Base-by-base conservation (phyloP, 2,888 invertebrate genomes). In the Troides helena region DNA sequence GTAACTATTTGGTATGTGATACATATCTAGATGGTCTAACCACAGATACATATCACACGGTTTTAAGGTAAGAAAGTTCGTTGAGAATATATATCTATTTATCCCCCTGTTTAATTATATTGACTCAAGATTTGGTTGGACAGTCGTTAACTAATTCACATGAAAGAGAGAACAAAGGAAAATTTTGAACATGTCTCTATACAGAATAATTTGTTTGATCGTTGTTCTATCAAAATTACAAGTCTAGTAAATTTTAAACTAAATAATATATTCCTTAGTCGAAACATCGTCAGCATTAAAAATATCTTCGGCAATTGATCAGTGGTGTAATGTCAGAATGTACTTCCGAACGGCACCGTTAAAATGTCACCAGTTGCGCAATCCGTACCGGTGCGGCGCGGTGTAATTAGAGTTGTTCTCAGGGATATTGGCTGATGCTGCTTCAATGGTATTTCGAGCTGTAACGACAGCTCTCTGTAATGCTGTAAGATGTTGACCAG, bases 361-460 rank as follows among this genome's bases (percentile, higher is more conserved):
- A 79, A 76, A 80, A 78, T 81, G 81, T 79, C 80, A 78, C 75
- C 74, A 65, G 73, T 79, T 78, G 73, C 75, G 76, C 74, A 78
- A 78, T 71, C 69, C 58, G 53, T 72, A 70, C 73, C 74, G 74
- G 76, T 76, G 77, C 76, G 71, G 72, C 74, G 75, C 69, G 73
- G 74, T 76, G 80, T 83, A 83, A 85, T 84, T 83, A 83, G 83
- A 82, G 78, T 81, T 79, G 78, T 82, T 84, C 83, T 78, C 84
- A 83, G 78, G 82, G 77, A 74, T 83, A 81, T 80, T 76, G 76
- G 70, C 70, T 70, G 76, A 77, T 77, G 75, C 76, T 76, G 78
- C 79, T 74, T 72, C 74, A 73, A 73, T 71, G 50, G 67, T 57
- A 65, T 65, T 67, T 69, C 30, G n/a, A 50, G 65, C 68, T n/a